These are phyloP conservation scores for Coracopsis vasa DNA, from an alignment of 2,113 vertebrate species.

Conservation along the genomic window DNA sequence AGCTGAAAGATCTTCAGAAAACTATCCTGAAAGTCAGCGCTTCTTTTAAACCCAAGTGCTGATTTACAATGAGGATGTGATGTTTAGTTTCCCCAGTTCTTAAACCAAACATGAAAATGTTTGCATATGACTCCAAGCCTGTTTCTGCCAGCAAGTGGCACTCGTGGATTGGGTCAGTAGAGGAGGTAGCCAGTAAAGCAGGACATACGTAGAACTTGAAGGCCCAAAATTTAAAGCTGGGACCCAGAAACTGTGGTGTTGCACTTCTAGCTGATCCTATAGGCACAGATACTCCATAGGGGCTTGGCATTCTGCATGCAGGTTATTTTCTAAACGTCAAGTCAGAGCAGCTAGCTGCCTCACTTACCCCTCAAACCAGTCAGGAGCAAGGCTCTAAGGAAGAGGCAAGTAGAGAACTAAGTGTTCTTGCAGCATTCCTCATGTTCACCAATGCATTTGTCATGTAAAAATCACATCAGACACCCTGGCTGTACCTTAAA, in stretches of 20 bases:
- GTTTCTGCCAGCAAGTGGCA: background rate
- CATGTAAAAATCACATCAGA: background rate
- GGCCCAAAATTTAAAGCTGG: background rate
- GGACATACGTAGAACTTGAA: rapidly evolving
- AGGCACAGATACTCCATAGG: background rate
- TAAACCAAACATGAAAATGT: background rate
- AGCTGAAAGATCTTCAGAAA: background rate
- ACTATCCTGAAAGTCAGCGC: background rate
- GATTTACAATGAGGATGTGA: background rate
- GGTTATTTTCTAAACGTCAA: background rate
- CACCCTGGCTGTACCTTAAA: background rate
- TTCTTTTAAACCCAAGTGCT: background rate
- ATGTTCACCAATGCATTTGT: background rate
- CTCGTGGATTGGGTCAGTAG: background rate
- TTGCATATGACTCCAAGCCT: background rate
- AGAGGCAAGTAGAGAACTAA: background rate
- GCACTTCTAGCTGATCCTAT: background rate
- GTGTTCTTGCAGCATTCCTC: background rate
- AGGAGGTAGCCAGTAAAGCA: background rate
- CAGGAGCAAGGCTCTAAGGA: background rate
- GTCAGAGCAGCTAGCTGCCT: background rate
- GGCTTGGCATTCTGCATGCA: background rate
- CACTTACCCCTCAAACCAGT: background rate
- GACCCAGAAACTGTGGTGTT: background rate
- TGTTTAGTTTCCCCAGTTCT: background rate